These are phyloP conservation scores for Mimas tiliae DNA, from an alignment of 2,888 invertebrate species.

Conservation along the genomic window DNA sequence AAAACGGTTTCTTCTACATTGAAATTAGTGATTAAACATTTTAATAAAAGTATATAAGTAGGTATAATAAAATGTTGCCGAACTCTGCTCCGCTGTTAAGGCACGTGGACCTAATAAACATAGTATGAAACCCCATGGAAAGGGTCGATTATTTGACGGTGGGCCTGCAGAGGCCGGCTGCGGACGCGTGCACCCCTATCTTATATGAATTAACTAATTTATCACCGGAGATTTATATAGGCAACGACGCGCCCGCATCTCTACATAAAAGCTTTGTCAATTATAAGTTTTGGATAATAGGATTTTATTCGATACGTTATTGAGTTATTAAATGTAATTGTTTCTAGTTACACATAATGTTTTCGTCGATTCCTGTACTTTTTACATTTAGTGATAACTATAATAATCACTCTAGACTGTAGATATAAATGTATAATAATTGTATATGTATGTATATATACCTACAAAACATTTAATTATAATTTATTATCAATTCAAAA, in stretches of 20 bases:
- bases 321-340: not conserved
- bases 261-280: slow-evolving; percentile 19
- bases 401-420: too few relatives aligned
- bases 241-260: slow-evolving; percentile 67
- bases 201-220: slow-evolving; percentile 73
- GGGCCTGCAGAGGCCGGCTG: slow-evolving; percentile 52
- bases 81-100: not conserved
- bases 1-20: not conserved
- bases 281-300: slow-evolving; percentile 9
- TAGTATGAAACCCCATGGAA: slow-evolving; percentile 57
- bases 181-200: slow-evolving; percentile 58
- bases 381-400: not conserved
- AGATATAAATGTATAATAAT: too few relatives aligned
- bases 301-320: slow-evolving; percentile 2
- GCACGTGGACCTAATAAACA: slow-evolving; percentile 44
- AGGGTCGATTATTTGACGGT: slow-evolving; percentile 56
- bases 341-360: not conserved
- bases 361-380: not conserved
- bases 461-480: too few relatives aligned
- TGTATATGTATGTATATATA: too few relatives aligned
- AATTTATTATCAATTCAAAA: too few relatives aligned
- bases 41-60: slow-evolving; percentile 1
- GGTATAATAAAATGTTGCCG: not conserved
- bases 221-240: slow-evolving; percentile 71
- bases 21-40: not conserved